Conservation (phyloP, 2,113 vertebrate species). For the Calyptommatus sinebrachiatus region DNA sequence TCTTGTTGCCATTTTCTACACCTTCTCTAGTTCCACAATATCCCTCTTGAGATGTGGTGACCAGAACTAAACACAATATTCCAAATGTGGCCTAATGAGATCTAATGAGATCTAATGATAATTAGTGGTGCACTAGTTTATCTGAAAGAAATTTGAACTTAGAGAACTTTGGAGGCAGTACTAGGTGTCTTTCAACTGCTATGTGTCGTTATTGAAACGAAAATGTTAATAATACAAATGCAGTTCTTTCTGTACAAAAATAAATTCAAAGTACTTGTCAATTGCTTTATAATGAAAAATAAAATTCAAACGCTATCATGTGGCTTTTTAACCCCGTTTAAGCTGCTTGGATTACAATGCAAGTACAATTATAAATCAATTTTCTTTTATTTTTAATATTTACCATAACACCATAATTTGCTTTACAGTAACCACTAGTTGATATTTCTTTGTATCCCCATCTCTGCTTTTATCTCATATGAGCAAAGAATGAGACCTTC, state of each 20-base stretch:
- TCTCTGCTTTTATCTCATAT: constrained; percentile 28
- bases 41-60: no score
- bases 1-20: no score
- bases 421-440: constrained; percentile 31
- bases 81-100: no score
- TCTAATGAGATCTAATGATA: no score
- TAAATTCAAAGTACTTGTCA: not conserved
- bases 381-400: constrained; percentile 44
- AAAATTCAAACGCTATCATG: constrained; percentile 11
- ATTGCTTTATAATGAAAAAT: not conserved
- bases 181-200: not conserved
- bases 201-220: constrained; percentile 16
- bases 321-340: constrained; percentile 3
- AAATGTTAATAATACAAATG: not conserved
- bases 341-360: constrained; percentile 9
- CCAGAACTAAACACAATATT: no score
- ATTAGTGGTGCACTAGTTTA: no score
- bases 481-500: constrained; percentile 36
- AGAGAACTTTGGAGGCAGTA: not conserved
- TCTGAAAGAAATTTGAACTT: not conserved
- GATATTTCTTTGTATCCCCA: constrained; percentile 18
- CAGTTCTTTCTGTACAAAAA: not conserved
- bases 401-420: constrained; percentile 24
- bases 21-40: no score
- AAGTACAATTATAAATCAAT: constrained; percentile 31